phyloP scores from a whole-genome alignment of 37 sponge, comb jelly and placozoan genomes.

The Ianthella basta region DNA sequence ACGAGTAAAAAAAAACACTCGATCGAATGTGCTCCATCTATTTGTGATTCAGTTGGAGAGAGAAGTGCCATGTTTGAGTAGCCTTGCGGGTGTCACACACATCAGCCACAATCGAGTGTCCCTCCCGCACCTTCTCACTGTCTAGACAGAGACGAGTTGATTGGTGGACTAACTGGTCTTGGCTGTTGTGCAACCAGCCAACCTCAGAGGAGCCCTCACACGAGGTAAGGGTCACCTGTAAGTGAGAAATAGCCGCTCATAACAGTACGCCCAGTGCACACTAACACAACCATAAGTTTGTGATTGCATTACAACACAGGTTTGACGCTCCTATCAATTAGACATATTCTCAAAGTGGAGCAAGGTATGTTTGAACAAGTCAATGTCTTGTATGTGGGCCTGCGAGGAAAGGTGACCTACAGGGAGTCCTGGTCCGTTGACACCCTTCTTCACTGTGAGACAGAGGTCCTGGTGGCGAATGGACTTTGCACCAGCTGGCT shows the following conservation, averaged over 20 bases:
- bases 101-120: neutral
- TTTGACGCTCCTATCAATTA: too few relatives aligned
- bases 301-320: too few relatives aligned
- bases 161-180: constrained; percentile 1
- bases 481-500: constrained; percentile 2
- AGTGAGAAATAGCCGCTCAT: neutral
- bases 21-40: too few relatives aligned
- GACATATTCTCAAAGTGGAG: too few relatives aligned
- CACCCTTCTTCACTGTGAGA: constrained; percentile 24
- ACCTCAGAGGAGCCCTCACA: neutral
- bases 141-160: neutral
- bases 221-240: neutral
- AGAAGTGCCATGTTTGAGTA: neutral
- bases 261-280: neutral
- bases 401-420: neutral
- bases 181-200: neutral
- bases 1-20: too few relatives aligned
- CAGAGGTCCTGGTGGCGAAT: constrained; percentile 60
- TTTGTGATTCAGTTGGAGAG: constrained; percentile 1
- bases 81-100: neutral
- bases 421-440: neutral
- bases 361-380: too few relatives aligned
- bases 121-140: constrained; percentile 10
- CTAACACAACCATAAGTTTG: too few relatives aligned
- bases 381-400: too few relatives aligned